A percentile compares a stretch with the other conserved stretches of the same genome.
Conservation (phyloP, 2,888 invertebrate species). For the Ligdia adustata region DNA sequence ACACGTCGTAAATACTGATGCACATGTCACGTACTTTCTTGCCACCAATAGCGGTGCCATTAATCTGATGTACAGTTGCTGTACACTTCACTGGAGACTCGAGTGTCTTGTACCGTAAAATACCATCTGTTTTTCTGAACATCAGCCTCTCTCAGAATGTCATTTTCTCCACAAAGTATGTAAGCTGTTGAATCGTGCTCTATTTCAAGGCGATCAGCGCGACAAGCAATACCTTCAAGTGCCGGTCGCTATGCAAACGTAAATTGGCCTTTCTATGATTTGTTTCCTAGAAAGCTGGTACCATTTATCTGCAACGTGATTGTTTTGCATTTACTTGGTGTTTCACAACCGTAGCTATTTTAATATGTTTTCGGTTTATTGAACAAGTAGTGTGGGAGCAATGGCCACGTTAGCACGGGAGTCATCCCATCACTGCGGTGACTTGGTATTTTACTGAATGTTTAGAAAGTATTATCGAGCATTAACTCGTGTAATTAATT, state of each 20-base stretch:
- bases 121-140: slow-evolving; percentile 35
- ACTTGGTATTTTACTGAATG: slow-evolving; percentile 11
- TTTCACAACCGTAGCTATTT: slow-evolving; percentile 22
- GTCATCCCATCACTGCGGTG: background rate
- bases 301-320: slow-evolving; percentile 16
- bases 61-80: slow-evolving; percentile 29
- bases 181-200: slow-evolving; percentile 12
- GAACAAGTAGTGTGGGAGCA: slow-evolving; percentile 18
- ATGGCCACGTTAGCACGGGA: slow-evolving; percentile 17
- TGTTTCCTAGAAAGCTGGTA: slow-evolving; percentile 22
- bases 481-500: too few relatives aligned
- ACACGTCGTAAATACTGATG: slow-evolving; percentile 18
- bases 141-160: slow-evolving; percentile 24
- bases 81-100: slow-evolving; percentile 19
- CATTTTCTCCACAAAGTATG: background rate
- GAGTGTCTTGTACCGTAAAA: slow-evolving; percentile 30
- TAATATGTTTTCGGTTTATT: slow-evolving; percentile 22
- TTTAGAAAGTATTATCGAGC: slow-evolving; percentile 10
- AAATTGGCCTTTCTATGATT: slow-evolving; percentile 24
- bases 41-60: slow-evolving; percentile 25
- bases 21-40: slow-evolving; percentile 22
- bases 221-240: slow-evolving; percentile 39
- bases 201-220: slow-evolving; percentile 45
- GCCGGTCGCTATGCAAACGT: slow-evolving; percentile 37
- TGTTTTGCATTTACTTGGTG: slow-evolving; percentile 14